These are phyloP conservation scores for Drosophila glabriapex DNA, from an alignment of 2,888 invertebrate species.

Conservation along the genomic window DNA sequence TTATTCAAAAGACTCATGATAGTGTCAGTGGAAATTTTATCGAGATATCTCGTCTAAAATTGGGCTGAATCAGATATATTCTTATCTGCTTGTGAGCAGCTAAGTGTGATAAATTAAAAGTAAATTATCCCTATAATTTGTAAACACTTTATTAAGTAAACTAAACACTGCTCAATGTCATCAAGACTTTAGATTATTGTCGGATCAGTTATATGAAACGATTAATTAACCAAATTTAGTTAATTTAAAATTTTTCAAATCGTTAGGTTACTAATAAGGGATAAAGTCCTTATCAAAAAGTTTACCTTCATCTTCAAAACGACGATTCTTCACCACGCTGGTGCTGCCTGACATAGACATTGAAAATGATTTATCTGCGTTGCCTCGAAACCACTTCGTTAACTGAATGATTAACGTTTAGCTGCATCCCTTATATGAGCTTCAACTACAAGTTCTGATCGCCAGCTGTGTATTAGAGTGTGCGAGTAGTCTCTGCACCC, in stretches of 20 bases:
- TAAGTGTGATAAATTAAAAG: background rate
- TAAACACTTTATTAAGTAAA: background rate
- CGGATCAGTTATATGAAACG: background rate
- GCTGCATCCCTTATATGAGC: conserved; percentile 31
- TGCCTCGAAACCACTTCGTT: background rate
- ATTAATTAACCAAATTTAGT: background rate
- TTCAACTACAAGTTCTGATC: conserved; percentile 8
- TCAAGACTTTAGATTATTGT: background rate
- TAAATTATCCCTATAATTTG: background rate
- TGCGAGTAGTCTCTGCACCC: background rate
- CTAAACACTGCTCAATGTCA: background rate
- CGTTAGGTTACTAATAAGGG: background rate
- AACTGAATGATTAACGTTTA: conserved; percentile 27
- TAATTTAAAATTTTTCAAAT: background rate
- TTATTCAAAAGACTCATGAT: background rate
- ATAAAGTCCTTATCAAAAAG: background rate
- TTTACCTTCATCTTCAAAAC: conserved; percentile 81
- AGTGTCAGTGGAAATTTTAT: background rate
- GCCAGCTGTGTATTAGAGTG: background rate
- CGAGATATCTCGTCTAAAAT: background rate
- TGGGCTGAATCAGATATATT: background rate
- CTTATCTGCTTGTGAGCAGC: background rate
- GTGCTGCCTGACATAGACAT: conserved; percentile 29
- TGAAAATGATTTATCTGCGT: background rate
- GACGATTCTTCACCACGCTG: conserved; percentile 80